phyloP scores from a whole-genome alignment of 2,113 vertebrate genomes.

The Plecotus auritus region DNA sequence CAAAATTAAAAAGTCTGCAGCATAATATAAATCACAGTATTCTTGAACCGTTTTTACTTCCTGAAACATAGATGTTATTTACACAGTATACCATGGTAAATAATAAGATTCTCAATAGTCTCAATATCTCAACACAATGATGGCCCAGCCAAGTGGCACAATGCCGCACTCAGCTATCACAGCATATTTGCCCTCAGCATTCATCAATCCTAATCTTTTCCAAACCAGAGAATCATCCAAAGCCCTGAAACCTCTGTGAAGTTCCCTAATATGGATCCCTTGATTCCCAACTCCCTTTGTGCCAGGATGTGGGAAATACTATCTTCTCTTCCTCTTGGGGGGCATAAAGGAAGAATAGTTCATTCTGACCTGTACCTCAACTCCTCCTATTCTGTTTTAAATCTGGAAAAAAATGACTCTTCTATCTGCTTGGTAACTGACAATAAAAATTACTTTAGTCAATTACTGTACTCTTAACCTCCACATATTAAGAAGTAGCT shows the following conservation, averaged over 20 bases:
- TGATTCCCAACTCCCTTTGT: background rate
- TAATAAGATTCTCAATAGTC: background rate
- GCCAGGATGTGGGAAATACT: background rate
- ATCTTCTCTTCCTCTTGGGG: background rate
- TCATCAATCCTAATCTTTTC: background rate
- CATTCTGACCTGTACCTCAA: background rate
- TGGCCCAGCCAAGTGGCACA: background rate
- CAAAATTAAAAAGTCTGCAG: background rate
- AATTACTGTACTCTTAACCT: background rate
- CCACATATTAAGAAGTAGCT: background rate
- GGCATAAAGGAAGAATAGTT: background rate
- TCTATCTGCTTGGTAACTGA: background rate
- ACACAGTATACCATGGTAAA: background rate
- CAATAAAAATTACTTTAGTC: background rate
- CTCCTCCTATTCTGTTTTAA: background rate
- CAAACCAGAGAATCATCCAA: background rate
- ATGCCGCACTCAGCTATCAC: background rate
- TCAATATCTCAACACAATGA: background rate
- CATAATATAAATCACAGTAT: background rate
- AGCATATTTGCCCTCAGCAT: background rate
- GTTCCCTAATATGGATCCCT: background rate
- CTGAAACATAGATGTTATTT: background rate
- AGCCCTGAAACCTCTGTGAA: background rate
- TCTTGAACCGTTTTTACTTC: background rate
- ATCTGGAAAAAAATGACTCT: constrained; percentile 1